Conservation (phyloP, 2,888 invertebrate species). For the Pseudeuparius sepicola region DNA sequence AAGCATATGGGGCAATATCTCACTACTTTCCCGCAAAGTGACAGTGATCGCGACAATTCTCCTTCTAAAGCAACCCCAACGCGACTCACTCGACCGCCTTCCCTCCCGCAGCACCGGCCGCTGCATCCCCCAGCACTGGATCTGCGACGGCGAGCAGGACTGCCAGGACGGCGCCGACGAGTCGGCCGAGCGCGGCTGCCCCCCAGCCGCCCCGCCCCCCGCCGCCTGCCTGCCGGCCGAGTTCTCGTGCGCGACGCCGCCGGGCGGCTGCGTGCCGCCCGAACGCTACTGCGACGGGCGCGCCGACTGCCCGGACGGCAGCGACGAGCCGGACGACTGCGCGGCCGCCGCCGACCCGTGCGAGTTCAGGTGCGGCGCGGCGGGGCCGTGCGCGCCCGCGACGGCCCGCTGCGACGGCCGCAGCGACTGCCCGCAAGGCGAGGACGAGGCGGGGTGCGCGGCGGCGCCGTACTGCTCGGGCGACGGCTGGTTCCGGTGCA, state of each 20-base stretch:
- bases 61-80: too few relatives aligned
- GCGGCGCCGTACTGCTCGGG: slow-evolving; percentile 46
- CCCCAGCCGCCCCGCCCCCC: slow-evolving; percentile 15
- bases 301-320: slow-evolving; percentile 56
- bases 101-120: slow-evolving; percentile 49
- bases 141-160: slow-evolving; percentile 61
- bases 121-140: slow-evolving; percentile 60
- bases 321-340: slow-evolving; percentile 56
- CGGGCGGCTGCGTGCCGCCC: slow-evolving; percentile 46
- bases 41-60: too few relatives aligned
- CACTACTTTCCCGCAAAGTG: too few relatives aligned
- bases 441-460: slow-evolving; percentile 48
- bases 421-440: slow-evolving; percentile 52
- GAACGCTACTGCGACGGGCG: slow-evolving; percentile 58
- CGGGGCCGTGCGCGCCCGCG: slow-evolving; percentile 39
- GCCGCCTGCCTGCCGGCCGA: slow-evolving; percentile 38
- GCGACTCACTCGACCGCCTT: too few relatives aligned
- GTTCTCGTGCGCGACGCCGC: slow-evolving; percentile 43
- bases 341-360: slow-evolving; percentile 38
- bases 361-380: slow-evolving; percentile 49
- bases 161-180: slow-evolving; percentile 62
- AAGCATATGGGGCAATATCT: too few relatives aligned
- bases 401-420: slow-evolving; percentile 57
- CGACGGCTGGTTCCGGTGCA: slow-evolving; percentile 45
- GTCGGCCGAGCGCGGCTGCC: slow-evolving; percentile 27